Evolutionary conservation across 2,113 vertebrate genomes (phyloP).

Genomic region (Tachycineta bicolor): DNA sequence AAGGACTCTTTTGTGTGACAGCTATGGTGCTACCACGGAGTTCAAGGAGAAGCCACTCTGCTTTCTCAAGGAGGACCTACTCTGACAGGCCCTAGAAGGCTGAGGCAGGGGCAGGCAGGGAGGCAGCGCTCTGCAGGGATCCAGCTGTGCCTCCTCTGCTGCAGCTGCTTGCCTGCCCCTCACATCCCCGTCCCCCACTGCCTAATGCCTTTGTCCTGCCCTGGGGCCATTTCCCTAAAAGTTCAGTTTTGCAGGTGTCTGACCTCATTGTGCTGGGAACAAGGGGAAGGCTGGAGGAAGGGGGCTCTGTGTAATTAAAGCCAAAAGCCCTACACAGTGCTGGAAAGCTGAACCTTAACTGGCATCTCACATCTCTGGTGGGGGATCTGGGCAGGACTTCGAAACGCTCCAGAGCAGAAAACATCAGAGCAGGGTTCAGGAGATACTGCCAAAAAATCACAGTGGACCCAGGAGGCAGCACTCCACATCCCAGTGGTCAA

Average conservation of each 20-base stretch:
- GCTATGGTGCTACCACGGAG: not conserved
- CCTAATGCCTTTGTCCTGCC: not conserved
- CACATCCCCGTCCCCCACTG: accelerated
- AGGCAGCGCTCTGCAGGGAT: not conserved
- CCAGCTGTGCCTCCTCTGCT: not conserved
- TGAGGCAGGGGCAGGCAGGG: not conserved
- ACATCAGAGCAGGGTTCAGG: not conserved
- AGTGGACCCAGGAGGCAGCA: not conserved
- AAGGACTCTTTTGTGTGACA: not conserved
- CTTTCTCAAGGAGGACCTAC: not conserved
- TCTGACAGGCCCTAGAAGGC: not conserved
- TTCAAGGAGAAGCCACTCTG: not conserved
- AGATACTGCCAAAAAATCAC: not conserved
- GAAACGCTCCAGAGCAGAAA: not conserved
- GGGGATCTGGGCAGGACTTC: not conserved
- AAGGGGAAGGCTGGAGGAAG: not conserved
- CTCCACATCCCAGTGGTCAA: not conserved
- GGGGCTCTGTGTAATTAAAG: not conserved
- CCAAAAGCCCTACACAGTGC: accelerated
- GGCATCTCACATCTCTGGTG: not conserved
- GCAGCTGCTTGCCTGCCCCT: not conserved
- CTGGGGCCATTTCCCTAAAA: not conserved
- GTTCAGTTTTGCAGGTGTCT: conserved; percentile 38
- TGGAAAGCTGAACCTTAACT: not conserved
- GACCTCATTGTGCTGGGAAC: not conserved